phyloP scores from a whole-genome alignment of 2,113 vertebrate genomes.

The Labrus mixtus region DNA sequence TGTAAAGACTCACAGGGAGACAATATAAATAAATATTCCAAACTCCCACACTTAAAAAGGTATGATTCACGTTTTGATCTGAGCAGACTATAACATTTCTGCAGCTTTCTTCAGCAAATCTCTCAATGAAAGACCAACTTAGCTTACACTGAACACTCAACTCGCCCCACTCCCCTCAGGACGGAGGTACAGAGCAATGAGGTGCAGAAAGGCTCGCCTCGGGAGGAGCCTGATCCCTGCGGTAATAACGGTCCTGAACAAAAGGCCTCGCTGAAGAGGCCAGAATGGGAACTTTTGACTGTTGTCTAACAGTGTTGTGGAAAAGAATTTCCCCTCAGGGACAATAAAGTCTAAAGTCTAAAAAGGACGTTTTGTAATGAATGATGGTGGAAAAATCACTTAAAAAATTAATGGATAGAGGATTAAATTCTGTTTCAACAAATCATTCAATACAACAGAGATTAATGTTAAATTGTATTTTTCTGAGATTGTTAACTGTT shows the following conservation, averaged over 20 bases:
- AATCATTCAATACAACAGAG: neutral
- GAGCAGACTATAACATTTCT: conserved; percentile 21
- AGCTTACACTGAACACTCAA: too few relatives aligned
- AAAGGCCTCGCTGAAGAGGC: too few relatives aligned
- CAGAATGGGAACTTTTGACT: too few relatives aligned
- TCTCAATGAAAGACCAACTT: conserved; percentile 4
- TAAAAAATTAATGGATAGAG: neutral
- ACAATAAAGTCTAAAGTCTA: too few relatives aligned
- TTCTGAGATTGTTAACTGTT: neutral
- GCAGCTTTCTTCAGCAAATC: conserved; percentile 9
- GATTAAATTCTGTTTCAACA: neutral
- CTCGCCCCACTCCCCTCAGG: too few relatives aligned
- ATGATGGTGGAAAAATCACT: neutral
- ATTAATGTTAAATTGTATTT: neutral
- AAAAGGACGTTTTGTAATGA: neutral
- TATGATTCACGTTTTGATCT: conserved; percentile 39
- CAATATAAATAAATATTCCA: neutral
- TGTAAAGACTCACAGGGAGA: conserved; percentile 17
- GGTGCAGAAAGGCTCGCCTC: too few relatives aligned
- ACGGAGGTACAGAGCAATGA: too few relatives aligned
- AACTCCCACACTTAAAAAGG: conserved; percentile 22
- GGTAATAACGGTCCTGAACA: too few relatives aligned
- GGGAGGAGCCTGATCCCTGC: too few relatives aligned
- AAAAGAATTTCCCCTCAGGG: too few relatives aligned
- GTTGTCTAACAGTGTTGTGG: too few relatives aligned